Base-by-base conservation (phyloP, 2,888 invertebrate species). In the Mesorhabditis belari region DNA sequence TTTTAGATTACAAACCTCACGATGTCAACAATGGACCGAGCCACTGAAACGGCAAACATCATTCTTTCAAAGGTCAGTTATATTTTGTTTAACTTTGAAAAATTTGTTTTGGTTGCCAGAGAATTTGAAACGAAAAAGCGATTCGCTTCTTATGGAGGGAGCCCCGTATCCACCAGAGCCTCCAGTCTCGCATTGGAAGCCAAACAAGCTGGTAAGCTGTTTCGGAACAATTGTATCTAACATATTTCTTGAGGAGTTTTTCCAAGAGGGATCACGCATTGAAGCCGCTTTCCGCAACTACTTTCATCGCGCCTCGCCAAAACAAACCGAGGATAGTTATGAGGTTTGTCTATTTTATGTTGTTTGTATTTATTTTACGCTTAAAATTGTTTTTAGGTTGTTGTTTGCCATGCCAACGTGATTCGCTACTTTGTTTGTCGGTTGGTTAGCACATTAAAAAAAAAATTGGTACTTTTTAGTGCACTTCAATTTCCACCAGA, bases 391-490 rank as follows among this genome's bases (percentile, higher is more conserved):
- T n/a, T n/a, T n/a, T n/a, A n/a, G n/a, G 57, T 98, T 50, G 84
- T 96, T 59, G 93, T 98, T 2, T 96, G 96, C 74, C 98, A 98
- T 82, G 95, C 91, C 3, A 98, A 98, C 83, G 96, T 98, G 24
- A 98, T 98, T 77, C 86, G 94, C 52, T 96, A 91, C 83, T 91
- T 91, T 80, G 88, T 90, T n/a, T 91, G 91, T 86, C 87, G 89
- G 89, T 89, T 79, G 84, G 83, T 12, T n/a, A 4, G n/a, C 12
- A 21, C 54, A 29, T n/a, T 55, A 19, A 5, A 4, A 5, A 35
- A 58, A 51, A 4, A 23, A 58, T n/a, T n/a, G n/a, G 26, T 53
- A n/a, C 25, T 27, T 80, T 57, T 64, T 84, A 92, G 96, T 81
- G 94, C 93, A 0, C 85, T 98, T 49, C 98, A 98, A 82, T 89